phyloP scores from a whole-genome alignment of 2,113 vertebrate species.

The Carlito syrichta region DNA sequence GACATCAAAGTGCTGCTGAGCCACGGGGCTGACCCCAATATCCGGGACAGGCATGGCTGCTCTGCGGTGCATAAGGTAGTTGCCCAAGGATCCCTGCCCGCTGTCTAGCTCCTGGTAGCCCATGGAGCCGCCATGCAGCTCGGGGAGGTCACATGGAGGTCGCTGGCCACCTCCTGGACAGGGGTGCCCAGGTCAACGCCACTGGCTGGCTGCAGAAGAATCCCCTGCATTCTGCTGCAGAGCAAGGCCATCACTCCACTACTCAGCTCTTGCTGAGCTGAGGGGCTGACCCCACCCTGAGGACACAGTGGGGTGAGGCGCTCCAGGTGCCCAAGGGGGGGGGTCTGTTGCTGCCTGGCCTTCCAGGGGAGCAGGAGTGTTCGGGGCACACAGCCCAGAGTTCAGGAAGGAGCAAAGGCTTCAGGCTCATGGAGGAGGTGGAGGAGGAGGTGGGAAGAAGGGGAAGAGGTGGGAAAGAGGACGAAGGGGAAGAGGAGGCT shows the following conservation, averaged over 20 bases:
- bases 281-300: conserved; percentile 37
- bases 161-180: conserved; percentile 65
- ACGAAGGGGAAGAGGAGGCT: neutral
- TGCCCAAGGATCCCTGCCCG: conserved; percentile 19
- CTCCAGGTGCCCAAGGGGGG: neutral
- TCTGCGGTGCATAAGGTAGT: conserved; percentile 74
- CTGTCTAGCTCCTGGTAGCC: conserved; percentile 38
- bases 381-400: neutral
- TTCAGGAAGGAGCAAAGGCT: no score
- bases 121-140: conserved; percentile 42
- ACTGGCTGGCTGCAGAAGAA: conserved; percentile 64
- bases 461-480: no score
- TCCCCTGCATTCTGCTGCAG: conserved; percentile 66
- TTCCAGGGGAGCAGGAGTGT: neutral
- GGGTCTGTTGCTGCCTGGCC: neutral
- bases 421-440: no score
- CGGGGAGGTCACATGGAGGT: conserved; percentile 37
- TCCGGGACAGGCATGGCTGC: conserved; percentile 59
- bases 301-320: conserved; percentile 44
- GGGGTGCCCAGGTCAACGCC: conserved; percentile 30
- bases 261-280: conserved; percentile 45
- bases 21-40: conserved; percentile 40
- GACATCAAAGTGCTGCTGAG: conserved; percentile 64
- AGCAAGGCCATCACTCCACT: neutral
- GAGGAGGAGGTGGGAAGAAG: no score